These are phyloP conservation scores for Myxocyprinus asiaticus DNA, from an alignment of 2,113 vertebrate genomes.

Conservation along the genomic window DNA sequence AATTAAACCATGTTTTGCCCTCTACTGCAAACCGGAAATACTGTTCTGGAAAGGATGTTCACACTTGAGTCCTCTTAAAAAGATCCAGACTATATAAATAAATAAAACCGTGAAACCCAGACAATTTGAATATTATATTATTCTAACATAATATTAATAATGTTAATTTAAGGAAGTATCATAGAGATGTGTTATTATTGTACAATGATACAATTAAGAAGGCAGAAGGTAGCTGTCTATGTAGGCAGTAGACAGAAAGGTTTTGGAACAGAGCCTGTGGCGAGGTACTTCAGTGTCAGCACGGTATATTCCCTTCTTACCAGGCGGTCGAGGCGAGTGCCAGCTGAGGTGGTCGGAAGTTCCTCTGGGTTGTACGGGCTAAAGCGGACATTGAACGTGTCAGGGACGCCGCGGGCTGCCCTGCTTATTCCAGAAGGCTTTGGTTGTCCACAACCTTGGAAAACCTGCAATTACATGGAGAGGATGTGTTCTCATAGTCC, in stretches of 20 bases:
- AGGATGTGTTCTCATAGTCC: conserved; percentile 62
- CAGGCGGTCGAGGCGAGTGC: conserved; percentile 92
- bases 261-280: background rate
- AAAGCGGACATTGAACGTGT: conserved; percentile 87
- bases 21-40: no score
- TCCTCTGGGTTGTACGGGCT: conserved; percentile 90
- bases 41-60: no score
- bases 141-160: no score
- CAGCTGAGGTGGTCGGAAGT: conserved; percentile 86
- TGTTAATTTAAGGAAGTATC: no score
- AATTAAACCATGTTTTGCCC: no score
- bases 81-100: no score
- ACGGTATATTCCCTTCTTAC: conserved; percentile 70
- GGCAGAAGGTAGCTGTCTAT: no score
- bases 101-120: no score
- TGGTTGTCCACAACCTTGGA: conserved; percentile 95
- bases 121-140: no score
- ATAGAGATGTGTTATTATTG: no score
- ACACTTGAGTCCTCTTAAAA: no score
- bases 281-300: background rate
- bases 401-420: conserved; percentile 85
- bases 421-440: conserved; percentile 87
- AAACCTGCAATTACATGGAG: conserved; percentile 84
- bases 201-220: no score
- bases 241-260: background rate